Percentiles rank a stretch among this genome's conserved stretches.
These are phyloP conservation scores for Coregonus sp. DNA, from an alignment of 2,797 vertebrate genomes.

Conservation along the genomic window DNA sequence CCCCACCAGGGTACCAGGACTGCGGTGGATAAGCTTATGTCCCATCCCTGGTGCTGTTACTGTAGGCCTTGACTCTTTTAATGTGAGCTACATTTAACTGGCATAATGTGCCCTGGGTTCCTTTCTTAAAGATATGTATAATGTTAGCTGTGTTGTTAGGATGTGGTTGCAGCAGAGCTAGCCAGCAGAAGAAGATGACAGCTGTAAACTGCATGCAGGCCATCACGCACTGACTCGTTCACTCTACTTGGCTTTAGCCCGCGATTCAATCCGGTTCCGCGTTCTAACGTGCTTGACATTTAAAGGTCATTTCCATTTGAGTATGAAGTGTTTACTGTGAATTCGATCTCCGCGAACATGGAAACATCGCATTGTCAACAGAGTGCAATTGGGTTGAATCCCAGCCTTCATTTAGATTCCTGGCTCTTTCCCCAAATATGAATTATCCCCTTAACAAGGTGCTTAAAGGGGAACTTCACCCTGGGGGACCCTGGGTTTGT, in stretches of 20 bases:
- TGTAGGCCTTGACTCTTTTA: neutral
- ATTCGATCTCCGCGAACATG: neutral
- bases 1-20: neutral
- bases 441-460: neutral
- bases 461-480: neutral
- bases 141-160: neutral
- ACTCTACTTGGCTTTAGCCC: neutral
- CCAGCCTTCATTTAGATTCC: neutral
- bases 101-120: neutral
- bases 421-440: neutral
- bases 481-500: too few species aligned
- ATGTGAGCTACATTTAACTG: neutral
- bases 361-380: neutral
- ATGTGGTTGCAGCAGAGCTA: neutral
- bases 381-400: neutral
- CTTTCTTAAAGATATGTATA: neutral
- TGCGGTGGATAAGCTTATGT: neutral
- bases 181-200: neutral
- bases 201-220: neutral
- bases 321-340: neutral
- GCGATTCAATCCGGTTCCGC: neutral
- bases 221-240: neutral
- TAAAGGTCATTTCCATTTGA: neutral
- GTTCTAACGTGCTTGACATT: neutral
- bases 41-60: too few species aligned